These are phyloP conservation scores for Dipodomys stephensi DNA, from an alignment of 2,113 vertebrate species.

Conservation along the genomic window DNA sequence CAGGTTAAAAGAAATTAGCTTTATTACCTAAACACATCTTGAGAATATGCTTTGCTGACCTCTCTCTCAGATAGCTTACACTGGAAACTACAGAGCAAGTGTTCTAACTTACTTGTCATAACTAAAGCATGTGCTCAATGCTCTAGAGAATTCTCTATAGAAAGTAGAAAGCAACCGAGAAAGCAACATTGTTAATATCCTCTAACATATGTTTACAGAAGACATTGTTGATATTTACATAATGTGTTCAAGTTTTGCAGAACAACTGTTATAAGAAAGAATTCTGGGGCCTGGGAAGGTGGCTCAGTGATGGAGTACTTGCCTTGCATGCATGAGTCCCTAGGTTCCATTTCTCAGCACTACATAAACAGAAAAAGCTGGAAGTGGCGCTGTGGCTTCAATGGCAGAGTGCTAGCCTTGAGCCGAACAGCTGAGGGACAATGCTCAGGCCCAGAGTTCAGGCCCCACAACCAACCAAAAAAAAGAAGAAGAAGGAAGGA, in stretches of 20 bases:
- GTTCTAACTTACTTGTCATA: not conserved
- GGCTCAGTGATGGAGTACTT: too few relatives aligned
- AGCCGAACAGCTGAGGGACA: too few relatives aligned
- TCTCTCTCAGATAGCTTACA: not conserved
- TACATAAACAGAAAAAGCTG: too few relatives aligned
- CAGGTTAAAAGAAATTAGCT: not conserved
- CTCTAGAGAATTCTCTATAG: not conserved
- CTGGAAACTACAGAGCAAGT: not conserved
- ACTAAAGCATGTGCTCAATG: not conserved
- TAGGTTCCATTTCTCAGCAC: too few relatives aligned
- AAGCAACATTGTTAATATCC: not conserved
- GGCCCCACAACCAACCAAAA: too few relatives aligned
- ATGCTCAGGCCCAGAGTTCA: too few relatives aligned
- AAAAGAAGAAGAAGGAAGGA: too few relatives aligned
- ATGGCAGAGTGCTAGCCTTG: too few relatives aligned
- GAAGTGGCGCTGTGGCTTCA: too few relatives aligned
- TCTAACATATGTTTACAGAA: not conserved
- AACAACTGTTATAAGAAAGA: conserved; percentile 17
- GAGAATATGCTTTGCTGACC: not conserved
- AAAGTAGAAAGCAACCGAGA: not conserved
- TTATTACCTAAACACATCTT: not conserved
- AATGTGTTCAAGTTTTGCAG: conserved; percentile 41
- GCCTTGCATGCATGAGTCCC: too few relatives aligned
- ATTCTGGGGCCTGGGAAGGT: not conserved
- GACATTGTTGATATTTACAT: not conserved